Conservation (phyloP, 2,888 invertebrate genomes). For the Odiellus spinosus region DNA sequence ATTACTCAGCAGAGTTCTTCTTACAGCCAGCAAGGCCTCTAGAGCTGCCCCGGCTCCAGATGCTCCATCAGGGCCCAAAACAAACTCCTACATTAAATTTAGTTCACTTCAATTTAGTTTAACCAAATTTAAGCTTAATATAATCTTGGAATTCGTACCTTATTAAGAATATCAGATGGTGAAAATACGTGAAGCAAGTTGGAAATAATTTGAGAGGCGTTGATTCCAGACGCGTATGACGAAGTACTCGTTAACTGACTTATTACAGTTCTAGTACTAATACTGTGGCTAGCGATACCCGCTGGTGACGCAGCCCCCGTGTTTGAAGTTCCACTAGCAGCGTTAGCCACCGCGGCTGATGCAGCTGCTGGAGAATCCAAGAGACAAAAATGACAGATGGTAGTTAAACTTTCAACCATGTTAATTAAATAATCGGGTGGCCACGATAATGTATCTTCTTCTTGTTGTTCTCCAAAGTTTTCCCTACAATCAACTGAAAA, state of each 20-base stretch:
- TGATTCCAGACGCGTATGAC: constrained; percentile 22
- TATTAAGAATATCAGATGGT: constrained; percentile 33
- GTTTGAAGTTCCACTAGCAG: constrained; percentile 10
- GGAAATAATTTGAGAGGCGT: constrained; percentile 47
- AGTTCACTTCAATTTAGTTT: background rate
- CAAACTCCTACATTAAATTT: background rate
- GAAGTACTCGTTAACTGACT: constrained; percentile 13
- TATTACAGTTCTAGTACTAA: background rate
- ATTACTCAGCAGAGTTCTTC: constrained; percentile 57
- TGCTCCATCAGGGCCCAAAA: constrained; percentile 15
- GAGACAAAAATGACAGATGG: constrained; percentile 61
- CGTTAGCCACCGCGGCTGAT: constrained; percentile 26
- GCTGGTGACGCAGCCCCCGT: constrained; percentile 1
- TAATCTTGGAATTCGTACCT: background rate
- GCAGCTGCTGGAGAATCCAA: constrained; percentile 37
- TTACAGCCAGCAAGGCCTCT: constrained; percentile 41
- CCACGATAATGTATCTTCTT: constrained; percentile 7
- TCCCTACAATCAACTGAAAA: constrained; percentile 1
- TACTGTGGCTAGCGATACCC: too few species aligned
- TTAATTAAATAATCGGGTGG: constrained; percentile 63
- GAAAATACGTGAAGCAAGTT: constrained; percentile 67
- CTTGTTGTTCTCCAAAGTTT: too few species aligned
- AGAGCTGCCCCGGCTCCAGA: constrained; percentile 18
- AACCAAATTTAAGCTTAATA: background rate
- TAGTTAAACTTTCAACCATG: constrained; percentile 58